A percentile compares a stretch with the other conserved stretches of the same genome.
These are phyloP conservation scores for Vicugna pacos DNA, from an alignment of 2,113 vertebrate genomes.

Conservation along the genomic window DNA sequence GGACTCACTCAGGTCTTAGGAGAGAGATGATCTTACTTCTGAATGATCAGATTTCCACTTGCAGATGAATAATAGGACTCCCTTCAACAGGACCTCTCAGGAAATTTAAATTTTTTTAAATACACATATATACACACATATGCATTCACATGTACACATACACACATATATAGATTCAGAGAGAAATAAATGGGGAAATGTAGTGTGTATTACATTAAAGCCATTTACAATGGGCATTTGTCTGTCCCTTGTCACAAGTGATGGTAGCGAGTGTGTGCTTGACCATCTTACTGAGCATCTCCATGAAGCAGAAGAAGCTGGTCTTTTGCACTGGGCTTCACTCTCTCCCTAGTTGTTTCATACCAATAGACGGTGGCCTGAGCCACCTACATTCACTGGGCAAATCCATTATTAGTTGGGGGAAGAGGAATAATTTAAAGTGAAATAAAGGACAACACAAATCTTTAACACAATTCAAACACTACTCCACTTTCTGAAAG, in stretches of 20 bases:
- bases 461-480: conserved; percentile 37
- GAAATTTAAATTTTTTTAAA: conserved; percentile 47
- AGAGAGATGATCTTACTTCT: conserved; percentile 56
- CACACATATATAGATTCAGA: neutral
- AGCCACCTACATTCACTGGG: neutral
- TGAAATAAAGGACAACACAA: conserved; percentile 57
- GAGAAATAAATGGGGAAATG: neutral
- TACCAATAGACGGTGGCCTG: neutral
- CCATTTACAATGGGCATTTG: neutral
- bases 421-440: conserved; percentile 21
- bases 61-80: conserved; percentile 4
- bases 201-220: neutral
- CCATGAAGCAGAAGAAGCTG: neutral
- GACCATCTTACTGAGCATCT: neutral
- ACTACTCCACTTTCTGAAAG: conserved; percentile 21
- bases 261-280: neutral
- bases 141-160: neutral
- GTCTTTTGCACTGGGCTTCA: neutral
- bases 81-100: conserved; percentile 13
- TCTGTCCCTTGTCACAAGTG: neutral
- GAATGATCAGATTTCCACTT: conserved; percentile 58
- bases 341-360: conserved; percentile 1
- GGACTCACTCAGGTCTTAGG: conserved; percentile 23
- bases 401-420: neutral
- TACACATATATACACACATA: neutral